Evolutionary conservation across 2,888 invertebrate species (phyloP).

Genomic region (Herminia tarsipennalis): DNA sequence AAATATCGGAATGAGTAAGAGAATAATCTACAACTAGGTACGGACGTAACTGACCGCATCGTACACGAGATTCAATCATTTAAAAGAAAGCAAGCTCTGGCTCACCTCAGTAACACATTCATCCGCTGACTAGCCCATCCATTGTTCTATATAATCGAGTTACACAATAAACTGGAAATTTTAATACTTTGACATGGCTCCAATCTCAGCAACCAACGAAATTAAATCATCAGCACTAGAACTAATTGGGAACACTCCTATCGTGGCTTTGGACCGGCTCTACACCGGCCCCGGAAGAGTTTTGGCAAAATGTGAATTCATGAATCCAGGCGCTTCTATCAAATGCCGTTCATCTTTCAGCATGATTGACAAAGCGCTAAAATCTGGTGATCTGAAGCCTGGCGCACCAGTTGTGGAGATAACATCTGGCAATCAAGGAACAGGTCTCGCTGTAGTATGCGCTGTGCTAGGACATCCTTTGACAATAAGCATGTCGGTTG

Average conservation of each 20-base stretch:
- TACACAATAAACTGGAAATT: too few relatives aligned
- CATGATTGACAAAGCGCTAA: constrained; percentile 67
- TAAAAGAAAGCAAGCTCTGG: constrained; percentile 3
- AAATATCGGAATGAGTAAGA: neutral
- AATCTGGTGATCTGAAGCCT: constrained; percentile 65
- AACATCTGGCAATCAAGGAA: constrained; percentile 79
- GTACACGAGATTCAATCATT: neutral
- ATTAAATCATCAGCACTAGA: constrained; percentile 76
- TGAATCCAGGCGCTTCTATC: constrained; percentile 80
- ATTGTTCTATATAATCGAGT: neutral
- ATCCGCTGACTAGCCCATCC: neutral
- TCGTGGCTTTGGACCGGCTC: constrained; percentile 74
- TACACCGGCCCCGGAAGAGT: constrained; percentile 74
- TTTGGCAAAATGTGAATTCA: constrained; percentile 78
- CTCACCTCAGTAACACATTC: constrained; percentile 1
- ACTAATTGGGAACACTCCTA: constrained; percentile 76
- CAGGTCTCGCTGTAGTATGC: constrained; percentile 77
- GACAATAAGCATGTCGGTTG: constrained; percentile 74
- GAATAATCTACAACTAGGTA: neutral
- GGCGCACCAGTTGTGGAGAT: constrained; percentile 71
- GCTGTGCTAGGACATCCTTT: constrained; percentile 74
- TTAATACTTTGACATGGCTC: constrained; percentile 36
- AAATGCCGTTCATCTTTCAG: constrained; percentile 74
- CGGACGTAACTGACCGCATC: neutral
- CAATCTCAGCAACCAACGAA: constrained; percentile 55